A percentile compares a stretch with the other conserved stretches of the same genome.
phyloP scores from a whole-genome alignment of 2,888 invertebrate species.

The Camponotus fellah region DNA sequence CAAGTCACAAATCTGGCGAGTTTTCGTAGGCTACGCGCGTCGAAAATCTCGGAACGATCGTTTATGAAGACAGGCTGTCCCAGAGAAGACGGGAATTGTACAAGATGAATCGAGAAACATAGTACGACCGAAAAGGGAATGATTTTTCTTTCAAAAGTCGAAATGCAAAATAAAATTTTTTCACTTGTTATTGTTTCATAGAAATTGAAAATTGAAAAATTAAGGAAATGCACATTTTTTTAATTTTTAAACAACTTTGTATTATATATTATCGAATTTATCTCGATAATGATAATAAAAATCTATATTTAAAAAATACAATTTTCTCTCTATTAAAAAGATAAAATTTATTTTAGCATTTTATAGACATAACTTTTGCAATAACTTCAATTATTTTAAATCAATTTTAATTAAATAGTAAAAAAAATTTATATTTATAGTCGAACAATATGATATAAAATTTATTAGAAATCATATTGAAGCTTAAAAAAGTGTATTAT shows the following conservation, averaged over 20 bases:
- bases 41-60: not conserved
- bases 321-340: not conserved
- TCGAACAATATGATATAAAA: not conserved
- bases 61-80: not conserved
- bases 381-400: not conserved
- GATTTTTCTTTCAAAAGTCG: not conserved
- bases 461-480: not conserved
- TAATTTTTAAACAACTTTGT: not conserved
- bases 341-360: not conserved
- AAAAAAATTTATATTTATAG: not conserved
- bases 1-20: not conserved
- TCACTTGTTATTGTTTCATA: not conserved
- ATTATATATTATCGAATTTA: not conserved
- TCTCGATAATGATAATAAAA: not conserved
- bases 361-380: not conserved
- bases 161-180: not conserved
- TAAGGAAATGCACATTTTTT: not conserved
- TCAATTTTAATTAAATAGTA: not conserved
- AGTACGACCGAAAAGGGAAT: not conserved
- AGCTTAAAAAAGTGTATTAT: not conserved
- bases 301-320: not conserved
- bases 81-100: not conserved
- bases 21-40: not conserved
- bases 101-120: not conserved
- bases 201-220: not conserved